Evolutionary conservation across 2,888 invertebrate genomes (phyloP), one percentile per base, ranked within the genome.

Genomic region (Blomia tropicalis): DNA sequence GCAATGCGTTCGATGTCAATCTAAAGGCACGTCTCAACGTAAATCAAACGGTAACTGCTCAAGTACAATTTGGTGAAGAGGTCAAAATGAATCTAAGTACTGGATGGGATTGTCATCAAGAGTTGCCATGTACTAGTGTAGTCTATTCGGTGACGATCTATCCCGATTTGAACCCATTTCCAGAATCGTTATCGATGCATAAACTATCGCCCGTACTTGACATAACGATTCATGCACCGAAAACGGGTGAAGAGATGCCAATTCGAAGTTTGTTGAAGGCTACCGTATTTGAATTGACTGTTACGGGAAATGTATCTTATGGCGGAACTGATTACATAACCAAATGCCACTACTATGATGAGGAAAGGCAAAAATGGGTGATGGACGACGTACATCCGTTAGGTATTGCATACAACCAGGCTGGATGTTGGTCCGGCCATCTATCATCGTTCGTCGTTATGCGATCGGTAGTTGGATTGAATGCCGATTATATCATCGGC

Each of bases 321-420:
- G 63, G 62, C 19, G 62, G 62, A 2, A 22, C 23, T 30, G 47
- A 54, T 19, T 59, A 29, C 19, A 43, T 54, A 5, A 65, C 65
- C 41, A 63, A 58, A n/a, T 68, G 68, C 19, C 58, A 63, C 27
- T 67, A 62, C 43, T 68, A 64, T 60, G 65, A 67, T 60, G 65
- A 62, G 4, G n/a, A 25, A 0, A 23, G n/a, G 17, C 54, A 64
- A 19, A 58, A 58, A 2, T 68, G 68, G 68, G 47, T 29, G 4
- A 23, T 36, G 11, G 66, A 65, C 7, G 67, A 65, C 2, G 29
- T 68, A 2, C 61, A 65, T 29, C 53, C 60, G 17, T 41, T 63
- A 2, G 56, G 63, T 1, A 60, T 56, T 19, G 41, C 44, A 0
- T 32, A 54, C 29, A 27, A 32, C 4, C 43, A 59, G n/a, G 43